Conservation (phyloP, 2,888 invertebrate species). For the Orthonevra nobilis region DNA sequence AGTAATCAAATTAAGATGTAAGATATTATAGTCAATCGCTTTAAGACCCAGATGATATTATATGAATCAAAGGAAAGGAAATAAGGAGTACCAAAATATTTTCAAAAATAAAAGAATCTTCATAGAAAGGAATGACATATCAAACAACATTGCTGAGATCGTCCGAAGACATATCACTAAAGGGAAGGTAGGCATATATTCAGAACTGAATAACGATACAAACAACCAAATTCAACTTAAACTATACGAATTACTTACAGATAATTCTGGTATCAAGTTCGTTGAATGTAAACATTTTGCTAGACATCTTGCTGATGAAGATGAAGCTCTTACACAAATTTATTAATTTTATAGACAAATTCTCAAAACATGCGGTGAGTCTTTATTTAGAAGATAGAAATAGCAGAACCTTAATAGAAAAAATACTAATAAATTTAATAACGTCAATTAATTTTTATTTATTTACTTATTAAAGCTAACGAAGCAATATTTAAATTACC, state of each 20-base stretch:
- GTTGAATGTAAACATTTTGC: slow-evolving; percentile 1
- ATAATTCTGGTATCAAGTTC: neutral
- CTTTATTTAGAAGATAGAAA: slow-evolving; percentile 12
- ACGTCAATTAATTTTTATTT: too few species aligned
- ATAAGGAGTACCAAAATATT: slow-evolving; percentile 3
- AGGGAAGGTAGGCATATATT: slow-evolving; percentile 18
- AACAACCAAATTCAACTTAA: slow-evolving; percentile 29
- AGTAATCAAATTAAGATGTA: neutral
- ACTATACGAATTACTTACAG: slow-evolving; percentile 5
- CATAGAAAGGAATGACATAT: neutral
- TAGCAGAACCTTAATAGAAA: slow-evolving; percentile 2
- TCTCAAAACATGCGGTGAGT: neutral
- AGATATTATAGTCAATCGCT: slow-evolving; percentile 19
- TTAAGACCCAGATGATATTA: too few species aligned
- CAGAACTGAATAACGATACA: slow-evolving; percentile 6
- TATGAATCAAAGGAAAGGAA: slow-evolving; percentile 13
- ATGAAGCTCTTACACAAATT: slow-evolving; percentile 6
- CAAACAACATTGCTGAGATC: slow-evolving; percentile 4
- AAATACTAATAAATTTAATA: too few species aligned
- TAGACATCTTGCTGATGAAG: neutral
- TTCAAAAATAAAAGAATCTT: slow-evolving; percentile 14
- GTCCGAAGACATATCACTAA: slow-evolving; percentile 9
- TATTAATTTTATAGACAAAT: neutral
- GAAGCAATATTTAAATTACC: too few species aligned
- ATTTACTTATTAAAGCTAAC: too few species aligned